A percentile compares a stretch with the other conserved stretches of the same genome.
These are phyloP conservation scores for Notolepis coatsorum DNA, from an alignment of 2,797 vertebrate genomes.

Conservation along the genomic window DNA sequence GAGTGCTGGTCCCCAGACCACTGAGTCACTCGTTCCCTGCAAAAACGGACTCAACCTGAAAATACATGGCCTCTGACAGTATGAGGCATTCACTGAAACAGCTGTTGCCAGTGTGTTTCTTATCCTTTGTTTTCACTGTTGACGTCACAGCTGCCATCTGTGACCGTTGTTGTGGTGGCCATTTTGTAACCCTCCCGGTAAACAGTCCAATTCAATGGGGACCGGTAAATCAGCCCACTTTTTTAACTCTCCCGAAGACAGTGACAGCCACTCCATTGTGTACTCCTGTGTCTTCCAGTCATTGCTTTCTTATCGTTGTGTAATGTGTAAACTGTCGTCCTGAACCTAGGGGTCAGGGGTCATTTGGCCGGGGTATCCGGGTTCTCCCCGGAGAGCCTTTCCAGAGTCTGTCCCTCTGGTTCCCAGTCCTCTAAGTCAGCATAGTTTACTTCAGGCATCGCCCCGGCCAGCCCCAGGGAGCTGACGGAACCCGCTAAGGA, in stretches of 20 bases:
- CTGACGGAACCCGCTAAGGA: conserved; percentile 91
- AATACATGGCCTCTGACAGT: too few species aligned
- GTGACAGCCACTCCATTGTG: too few species aligned
- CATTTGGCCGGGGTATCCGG: conserved; percentile 76
- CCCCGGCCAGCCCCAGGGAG: conserved; percentile 86
- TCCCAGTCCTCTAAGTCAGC: conserved; percentile 90
- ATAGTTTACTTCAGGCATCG: conserved; percentile 87
- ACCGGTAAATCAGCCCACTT: too few species aligned
- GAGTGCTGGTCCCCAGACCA: not conserved
- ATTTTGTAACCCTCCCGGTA: conserved; percentile 2
- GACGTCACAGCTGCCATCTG: not conserved
- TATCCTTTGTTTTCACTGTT: conserved; percentile 34
- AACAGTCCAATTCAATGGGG: too few species aligned
- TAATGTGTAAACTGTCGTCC: too few species aligned
- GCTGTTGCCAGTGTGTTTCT: conserved; percentile 1
- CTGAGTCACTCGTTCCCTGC: conserved; percentile 2
- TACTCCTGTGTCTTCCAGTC: too few species aligned
- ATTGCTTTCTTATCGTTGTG: too few species aligned
- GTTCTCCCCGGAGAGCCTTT: conserved; percentile 84
- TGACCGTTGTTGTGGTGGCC: not conserved
- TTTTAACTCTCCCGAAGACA: too few species aligned
- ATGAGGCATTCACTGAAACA: not conserved
- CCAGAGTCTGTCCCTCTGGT: conserved; percentile 85
- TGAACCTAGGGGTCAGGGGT: conserved; percentile 71
- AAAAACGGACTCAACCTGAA: not conserved